Base-by-base conservation (phyloP, 2,888 invertebrate genomes). In the Euplexia lucipara region DNA sequence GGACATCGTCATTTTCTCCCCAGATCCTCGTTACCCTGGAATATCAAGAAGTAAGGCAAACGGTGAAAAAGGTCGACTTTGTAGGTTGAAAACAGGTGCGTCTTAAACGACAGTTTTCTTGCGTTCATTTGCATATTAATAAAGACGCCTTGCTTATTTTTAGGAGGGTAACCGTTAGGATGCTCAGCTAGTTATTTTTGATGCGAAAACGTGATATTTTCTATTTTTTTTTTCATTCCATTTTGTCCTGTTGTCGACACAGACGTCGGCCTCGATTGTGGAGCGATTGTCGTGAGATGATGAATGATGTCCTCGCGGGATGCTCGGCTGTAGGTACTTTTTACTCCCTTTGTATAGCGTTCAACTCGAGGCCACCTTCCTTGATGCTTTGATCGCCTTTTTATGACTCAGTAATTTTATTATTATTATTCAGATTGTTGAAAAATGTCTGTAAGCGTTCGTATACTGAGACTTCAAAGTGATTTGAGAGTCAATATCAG, bases 401-500 rank as follows among this genome's bases (percentile, higher is more conserved):
- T 90, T 89, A 87, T 87, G 87, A 88, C 83, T 85, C 83, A 81
- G 84, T 86, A 84, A 86, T 89, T 88, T 89, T 88, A 88, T 88
- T 88, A 87, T 88, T 89, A 84, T 88, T 84, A 81, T 83, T 77
- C 78, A 70, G 78, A 82, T 86, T 83, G 86, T 83, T 81, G 78
- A 78, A 81, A 85, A 86, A 81, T 81, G 83, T 75, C 70, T 83
- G 84, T 86, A 85, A 83, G 74, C 83, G 78, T 72, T 70, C 67
- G 48, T 77, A 79, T 83, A 84, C 85, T 82, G 81, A 85, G 82
- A 78, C 81, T 79, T 86, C 85, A 85, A 88, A 85, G 70, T 73
- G 76, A 77, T 78, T 74, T 54, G 65, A 61, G 78, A 75, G 67
- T 78, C 62, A 59, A 78, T 75, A 78, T 57, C 52, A 30, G 71